Evolutionary conservation across 1,140 invertebrate genomes (phyloP), one percentile per base, ranked within the genome.

Genomic region (Cherax quadricarinatus): DNA sequence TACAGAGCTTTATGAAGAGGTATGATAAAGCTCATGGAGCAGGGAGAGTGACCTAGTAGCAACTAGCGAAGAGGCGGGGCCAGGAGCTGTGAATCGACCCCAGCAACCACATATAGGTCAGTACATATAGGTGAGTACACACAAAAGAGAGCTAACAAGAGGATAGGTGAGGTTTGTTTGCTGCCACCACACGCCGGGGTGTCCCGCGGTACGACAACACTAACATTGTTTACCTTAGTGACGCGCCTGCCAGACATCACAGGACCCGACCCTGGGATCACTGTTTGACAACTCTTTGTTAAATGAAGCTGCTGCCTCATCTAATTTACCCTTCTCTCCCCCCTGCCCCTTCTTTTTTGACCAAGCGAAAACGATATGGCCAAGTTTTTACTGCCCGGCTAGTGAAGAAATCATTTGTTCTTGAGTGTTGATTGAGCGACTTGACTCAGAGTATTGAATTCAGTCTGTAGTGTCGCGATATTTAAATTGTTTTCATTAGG

Each of bases 141-240:
- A 60, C 57, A 60, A 16, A 41, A 41, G 30, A 41, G 30, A 41
- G 30, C 30, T 41, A 41, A 41, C 30, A 41, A 41, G 30, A 18
- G 70, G 30, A 30, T 24, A 75, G 70, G n/a, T n/a, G n/a, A 75
- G 70, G 70, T 30, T 7, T 75, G 70, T 75, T 75, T 75, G 70
- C 24, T 75, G 70, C 70, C 70, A 75, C 3, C 70, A 75, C 70
- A 75, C 70, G 70, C 24, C 6, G 70, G 24, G 70, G 24, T 75
- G 70, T 75, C 70, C n/a, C 24, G 70, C 70, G 70, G 70, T 75
- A 75, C n/a, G 70, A 75, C 70, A 75, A 75, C 70, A 75, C n/a
- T 5, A 75, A 24, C 70, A 7, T 30, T 75, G 70, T 75, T 75
- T 75, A 75, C 70, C n/a, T 24, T 75, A n/a, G 70, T 75, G 70